Base-by-base conservation (phyloP, 2,888 invertebrate genomes). In the Strigamia transsilvanica region DNA sequence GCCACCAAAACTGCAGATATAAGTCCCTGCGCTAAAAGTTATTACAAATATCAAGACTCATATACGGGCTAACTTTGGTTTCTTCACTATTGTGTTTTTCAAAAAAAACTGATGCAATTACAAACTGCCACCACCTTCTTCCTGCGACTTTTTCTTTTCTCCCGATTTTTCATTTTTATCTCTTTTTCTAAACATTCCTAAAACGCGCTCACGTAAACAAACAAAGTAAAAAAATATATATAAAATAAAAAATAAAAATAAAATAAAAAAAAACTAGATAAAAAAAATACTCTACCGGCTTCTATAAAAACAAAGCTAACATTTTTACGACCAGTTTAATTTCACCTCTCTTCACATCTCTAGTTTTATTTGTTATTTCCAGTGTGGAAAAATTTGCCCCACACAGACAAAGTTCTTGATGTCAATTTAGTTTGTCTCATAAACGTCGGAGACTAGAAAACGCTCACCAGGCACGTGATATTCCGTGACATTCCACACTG, bases 1-100 rank as follows among this genome's bases (percentile, higher is more conserved):
- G 73, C 73, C 73, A 73, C 73, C 73, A 73, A 73, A 73, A 73
- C 73, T 73, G 73, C 73, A 73, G 73, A 73, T 73, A 73, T 73
- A 73, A 73, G 73, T 73, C 32, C 32, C 73, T 73, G 27, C 27
- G 73, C 73, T 73, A 73, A 73, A 73, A 73, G 73, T 73, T 73
- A 73, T 73, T 73, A 73, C 73, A 73, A 73, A 73, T 73, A 73
- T 73, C 73, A 73, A 27, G 73, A 73, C 73, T 73, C 73, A 73
- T 73, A 73, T 73, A 73, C 73, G 73, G 32, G 32, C 73, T 32
- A 73, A 73, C 73, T 73, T 73, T 73, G 73, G 73, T 73, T 73
- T 73, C 73, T 73, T n/a, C 32, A 73, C 73, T 32, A 73, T 73
- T 73, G 73, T 73, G 73, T 73, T 73, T 32, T 32, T 27, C 21